phyloP scores from a whole-genome alignment of 2,888 invertebrate species.

The Leucozona laternaria region DNA sequence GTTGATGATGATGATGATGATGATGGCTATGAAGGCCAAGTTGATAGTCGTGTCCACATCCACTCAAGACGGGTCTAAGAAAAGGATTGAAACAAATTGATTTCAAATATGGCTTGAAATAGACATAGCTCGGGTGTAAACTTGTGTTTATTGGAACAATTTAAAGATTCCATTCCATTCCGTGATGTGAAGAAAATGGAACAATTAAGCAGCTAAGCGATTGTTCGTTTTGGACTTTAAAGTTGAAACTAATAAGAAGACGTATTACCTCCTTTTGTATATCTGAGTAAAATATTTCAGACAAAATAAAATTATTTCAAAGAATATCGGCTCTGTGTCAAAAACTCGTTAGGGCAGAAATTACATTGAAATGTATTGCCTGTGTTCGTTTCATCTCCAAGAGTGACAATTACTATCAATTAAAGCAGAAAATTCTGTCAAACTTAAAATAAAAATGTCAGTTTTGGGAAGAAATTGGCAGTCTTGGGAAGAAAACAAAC shows the following conservation, averaged over 20 bases:
- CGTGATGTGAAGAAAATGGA: background rate
- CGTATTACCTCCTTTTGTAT: no score
- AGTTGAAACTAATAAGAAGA: background rate
- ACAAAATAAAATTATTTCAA: no score
- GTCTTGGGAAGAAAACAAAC: no score
- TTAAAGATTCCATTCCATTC: background rate
- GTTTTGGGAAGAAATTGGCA: no score
- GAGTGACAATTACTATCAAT: no score
- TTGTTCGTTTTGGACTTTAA: background rate
- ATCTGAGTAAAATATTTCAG: no score
- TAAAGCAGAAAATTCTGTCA: no score
- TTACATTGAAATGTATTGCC: no score
- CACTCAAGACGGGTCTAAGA: constrained; percentile 13
- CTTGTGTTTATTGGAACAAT: constrained; percentile 21
- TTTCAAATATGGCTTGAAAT: constrained; percentile 5
- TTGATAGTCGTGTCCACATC: constrained; percentile 33
- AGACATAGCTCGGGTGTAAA: constrained; percentile 15
- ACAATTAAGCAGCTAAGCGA: background rate
- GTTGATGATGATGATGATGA: constrained; percentile 26
- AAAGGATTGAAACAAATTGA: constrained; percentile 61
- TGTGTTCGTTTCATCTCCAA: no score
- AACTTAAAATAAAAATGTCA: no score
- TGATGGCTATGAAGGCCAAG: constrained; percentile 19
- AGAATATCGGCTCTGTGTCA: no score
- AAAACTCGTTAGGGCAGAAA: no score